Evolutionary conservation across 2,797 vertebrate genomes (phyloP).

Genomic region (Schizopygopsis pylzovi): DNA sequence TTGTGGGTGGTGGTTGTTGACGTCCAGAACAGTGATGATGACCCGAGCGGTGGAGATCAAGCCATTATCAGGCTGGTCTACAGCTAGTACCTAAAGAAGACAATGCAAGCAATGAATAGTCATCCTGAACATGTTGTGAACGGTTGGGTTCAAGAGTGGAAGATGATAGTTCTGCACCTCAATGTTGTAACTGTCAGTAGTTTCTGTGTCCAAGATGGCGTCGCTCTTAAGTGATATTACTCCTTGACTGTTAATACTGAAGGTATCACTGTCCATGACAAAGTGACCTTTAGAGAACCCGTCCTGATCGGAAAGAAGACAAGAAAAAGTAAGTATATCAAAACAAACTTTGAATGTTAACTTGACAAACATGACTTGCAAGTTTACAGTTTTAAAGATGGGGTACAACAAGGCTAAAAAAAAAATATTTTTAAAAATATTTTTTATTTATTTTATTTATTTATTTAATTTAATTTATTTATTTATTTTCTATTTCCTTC

Average conservation of each 20-base stretch:
- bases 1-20: conserved; percentile 84
- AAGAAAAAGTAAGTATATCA: not conserved
- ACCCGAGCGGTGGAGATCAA: conserved; percentile 76
- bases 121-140: not conserved
- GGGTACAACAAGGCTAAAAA: too few species aligned
- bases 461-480: too few species aligned
- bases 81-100: conserved; percentile 75
- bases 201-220: conserved; percentile 79
- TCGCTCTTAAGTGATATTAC: conserved; percentile 72
- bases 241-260: conserved; percentile 75
- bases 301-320: conserved; percentile 67
- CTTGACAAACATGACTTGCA: not conserved
- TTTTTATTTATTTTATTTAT: too few species aligned
- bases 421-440: too few species aligned
- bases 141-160: not conserved
- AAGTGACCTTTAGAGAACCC: conserved; percentile 81
- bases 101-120: not conserved
- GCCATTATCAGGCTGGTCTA: conserved; percentile 70
- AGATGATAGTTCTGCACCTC: conserved; percentile 67
- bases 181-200: conserved; percentile 69
- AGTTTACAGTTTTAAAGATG: too few species aligned
- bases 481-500: too few species aligned
- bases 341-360: not conserved
- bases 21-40: conserved; percentile 77
- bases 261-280: conserved; percentile 68